Base-by-base conservation (phyloP, 2,113 vertebrate genomes). In the Tenrec ecaudatus region DNA sequence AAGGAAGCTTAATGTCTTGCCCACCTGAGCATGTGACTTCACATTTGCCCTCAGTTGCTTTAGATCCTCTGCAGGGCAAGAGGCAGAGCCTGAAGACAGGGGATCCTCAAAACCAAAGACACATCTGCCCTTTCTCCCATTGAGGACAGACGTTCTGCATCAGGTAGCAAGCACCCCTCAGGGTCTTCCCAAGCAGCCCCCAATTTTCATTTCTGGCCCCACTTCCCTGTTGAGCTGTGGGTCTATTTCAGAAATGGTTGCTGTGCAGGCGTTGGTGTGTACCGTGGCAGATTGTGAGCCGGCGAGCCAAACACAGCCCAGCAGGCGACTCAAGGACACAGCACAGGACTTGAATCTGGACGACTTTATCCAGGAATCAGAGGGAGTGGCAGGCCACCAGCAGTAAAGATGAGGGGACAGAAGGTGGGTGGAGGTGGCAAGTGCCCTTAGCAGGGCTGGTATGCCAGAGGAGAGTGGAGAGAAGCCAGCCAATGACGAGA, bases 261-360 rank as follows among this genome's bases (percentile, higher is more conserved):
- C 53, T 62, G 16, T 53, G 8, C 53, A 53, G 62, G 64, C 71
- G 80, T 57, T 76, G 82, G 40, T 86, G 58, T 82, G 12, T 43
- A 43, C 36, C 15, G 6, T 0, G 3, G 88, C 96, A 97, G 96
- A 96, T 94, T 95, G 93, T 9, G 33, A 88, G 68, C 38, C 33
- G 43, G 82, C 5, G 19, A 47, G 96, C 93, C 94, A 95, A 94
- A 62, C 16, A 38, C 43, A 75, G 94, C 60, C 38, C 19, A 1
- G 82, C 78, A 27, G 94, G 95, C 95, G 86, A 33, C 82, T 97
- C 92, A 96, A 96, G 97, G 96, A 95, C 71, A 0, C 85, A 78
- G 82, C 85, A 80, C 88, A 90, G 92, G 94, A 68, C 86, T 20
- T 31, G 79, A 47, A 90, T 64, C 0, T 0, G 38, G 57, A 66